Base-by-base conservation (phyloP, 2,113 vertebrate species). In the Scatophagus argus region DNA sequence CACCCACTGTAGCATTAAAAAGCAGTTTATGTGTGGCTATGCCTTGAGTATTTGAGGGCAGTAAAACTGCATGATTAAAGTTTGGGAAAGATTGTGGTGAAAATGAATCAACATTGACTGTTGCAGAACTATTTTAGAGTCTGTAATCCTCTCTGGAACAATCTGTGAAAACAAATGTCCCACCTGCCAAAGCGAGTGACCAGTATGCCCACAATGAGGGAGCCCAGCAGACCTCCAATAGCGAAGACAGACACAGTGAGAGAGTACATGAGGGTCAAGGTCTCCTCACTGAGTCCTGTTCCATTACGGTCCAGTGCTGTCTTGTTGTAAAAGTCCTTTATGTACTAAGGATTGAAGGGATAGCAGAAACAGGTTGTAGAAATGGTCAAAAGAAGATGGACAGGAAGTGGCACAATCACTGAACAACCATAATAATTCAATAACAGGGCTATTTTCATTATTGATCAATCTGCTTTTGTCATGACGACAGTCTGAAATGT, bases 261-360 rank as follows among this genome's bases (percentile, higher is more conserved):
- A 6, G 96, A 96, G 63, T 97, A 97, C 91, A 98, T 94, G 49
- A 97, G 90, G 1, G 96, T 97, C 77, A 98, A 91, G 6, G 88
- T 79, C 8, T 94, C 91, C 0, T 63, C 84, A 4, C 63, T 87
- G 76, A 97, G 90, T 51, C 93, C 93, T 0, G 91, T 93, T 3
- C 96, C 95, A 1, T 94, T 96, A 1, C 96, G 95, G 59, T 29
- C 89, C 77, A 94, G 27, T 77, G 91, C 94, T 0, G 96, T 96
- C 76, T 81, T n/a, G 0, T 98, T 98, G 92, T 97, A 97, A 91
- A 98, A 98, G 84, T 94, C 88, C 89, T 97, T 97, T 51, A 98
- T 97, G 81, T 97, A 93, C 97, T 98, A 68, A 73, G 13, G 47
- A 14, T 25, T 36, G 2, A 12, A 44, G 4, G 41, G 16, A 77